Evolutionary conservation across 2,888 invertebrate species (phyloP), one percentile per base, ranked within the genome.

Genomic region (Cheilosia soror): DNA sequence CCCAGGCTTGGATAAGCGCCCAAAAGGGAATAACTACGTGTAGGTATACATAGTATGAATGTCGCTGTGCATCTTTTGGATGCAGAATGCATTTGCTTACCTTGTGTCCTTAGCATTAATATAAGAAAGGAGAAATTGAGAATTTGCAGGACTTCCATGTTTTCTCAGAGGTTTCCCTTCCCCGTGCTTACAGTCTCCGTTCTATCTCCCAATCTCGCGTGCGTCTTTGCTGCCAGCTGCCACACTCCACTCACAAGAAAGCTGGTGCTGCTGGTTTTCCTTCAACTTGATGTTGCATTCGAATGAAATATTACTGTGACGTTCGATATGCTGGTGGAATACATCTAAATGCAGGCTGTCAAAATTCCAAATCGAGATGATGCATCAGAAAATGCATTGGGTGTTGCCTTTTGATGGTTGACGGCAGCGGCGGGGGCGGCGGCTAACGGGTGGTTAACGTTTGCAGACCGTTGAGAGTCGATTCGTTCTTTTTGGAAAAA

Each of bases 141-240:
- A 87, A 90, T 88, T 89, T 91, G 90, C 88, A 89, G 89, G 87
- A 89, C 87, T 88, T 91, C 91, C 91, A 91, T 91, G 87, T 91
- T 90, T 89, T 88, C 90, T 90, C 87, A 88, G 89, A 88, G 80
- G 82, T 87, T 60, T 51, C 44, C 44, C 25, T 42, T 51, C 57
- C 44, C 29, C 33, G 37, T 33, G 57, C 47, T 71, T 29, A 20
- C 57, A 47, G 49, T 53, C 66, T 13, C 25, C n/a, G 51, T 55
- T 25, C 31, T 79, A 25, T 69, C 44, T 42, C 44, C 13, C 27
- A 55, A 31, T 33, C 44, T 7, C 25, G 53, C 55, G 65, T 84
- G 62, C 57, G 69, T 55, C 9, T 40, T 51, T 29, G 47, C 20
- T 47, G 47, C 20, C 47, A 15, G n/a, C n/a, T 15, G 15, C 47